Evolutionary conservation across 2,797 vertebrate species (phyloP).

Genomic region (Brachyrhaphis roseni): DNA sequence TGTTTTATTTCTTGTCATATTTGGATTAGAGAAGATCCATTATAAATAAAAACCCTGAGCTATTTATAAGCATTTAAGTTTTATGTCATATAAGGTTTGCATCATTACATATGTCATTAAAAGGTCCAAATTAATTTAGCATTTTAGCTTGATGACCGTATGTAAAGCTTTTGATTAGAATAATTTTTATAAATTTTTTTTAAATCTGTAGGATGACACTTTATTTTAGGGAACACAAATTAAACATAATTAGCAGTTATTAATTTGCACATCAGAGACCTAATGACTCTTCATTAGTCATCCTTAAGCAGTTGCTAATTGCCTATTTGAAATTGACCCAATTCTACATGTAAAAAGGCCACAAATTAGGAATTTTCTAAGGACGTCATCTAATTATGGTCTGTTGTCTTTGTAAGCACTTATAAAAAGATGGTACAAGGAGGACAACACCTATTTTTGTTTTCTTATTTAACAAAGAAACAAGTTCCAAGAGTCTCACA

Average conservation of each 20-base stretch:
- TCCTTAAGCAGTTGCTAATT: not conserved
- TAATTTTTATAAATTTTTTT: not conserved
- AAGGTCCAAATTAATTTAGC: not conserved
- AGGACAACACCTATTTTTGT: not conserved
- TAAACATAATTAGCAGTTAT: not conserved
- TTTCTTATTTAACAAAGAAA: not conserved
- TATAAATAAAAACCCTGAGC: not conserved
- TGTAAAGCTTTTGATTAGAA: not conserved
- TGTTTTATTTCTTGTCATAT: not conserved
- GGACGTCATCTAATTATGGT: not conserved
- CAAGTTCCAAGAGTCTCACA: not conserved
- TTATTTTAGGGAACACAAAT: not conserved
- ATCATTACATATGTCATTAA: not conserved
- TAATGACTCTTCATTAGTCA: constrained; percentile 1
- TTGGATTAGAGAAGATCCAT: not conserved
- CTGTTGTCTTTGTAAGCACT: not conserved
- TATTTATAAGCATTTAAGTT: not conserved
- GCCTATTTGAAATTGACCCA: not conserved
- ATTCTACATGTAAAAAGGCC: not conserved
- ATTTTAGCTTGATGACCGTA: not conserved
- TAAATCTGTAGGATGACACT: not conserved
- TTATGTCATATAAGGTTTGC: not conserved
- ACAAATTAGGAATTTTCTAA: not conserved
- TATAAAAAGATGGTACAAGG: not conserved
- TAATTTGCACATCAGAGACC: not conserved